These are phyloP conservation scores for Antheraea pernyi DNA, from an alignment of 1,140 invertebrate species.

Conservation along the genomic window DNA sequence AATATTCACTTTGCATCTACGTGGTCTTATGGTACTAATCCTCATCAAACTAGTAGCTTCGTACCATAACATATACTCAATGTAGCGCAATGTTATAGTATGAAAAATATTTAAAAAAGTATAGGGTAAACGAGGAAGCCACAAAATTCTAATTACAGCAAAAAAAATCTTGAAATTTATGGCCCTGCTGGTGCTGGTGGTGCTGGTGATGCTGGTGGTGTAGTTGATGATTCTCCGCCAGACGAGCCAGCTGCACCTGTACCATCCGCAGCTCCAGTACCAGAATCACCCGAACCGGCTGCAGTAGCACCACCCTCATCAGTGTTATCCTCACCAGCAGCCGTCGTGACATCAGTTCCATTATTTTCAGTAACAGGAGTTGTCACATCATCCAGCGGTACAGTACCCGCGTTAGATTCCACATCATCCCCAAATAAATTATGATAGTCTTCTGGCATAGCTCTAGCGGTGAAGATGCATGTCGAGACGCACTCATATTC, in stretches of 20 bases:
- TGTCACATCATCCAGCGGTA: not conserved
- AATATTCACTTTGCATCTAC: too few species aligned
- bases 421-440: not conserved
- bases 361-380: not conserved
- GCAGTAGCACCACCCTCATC: not conserved
- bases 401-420: not conserved
- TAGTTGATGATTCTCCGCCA: not conserved
- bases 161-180: not conserved
- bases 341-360: not conserved
- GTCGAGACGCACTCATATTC: constrained; percentile 64
- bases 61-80: too few species aligned
- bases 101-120: too few species aligned
- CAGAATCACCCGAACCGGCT: not conserved
- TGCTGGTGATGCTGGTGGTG: not conserved
- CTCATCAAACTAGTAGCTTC: too few species aligned
- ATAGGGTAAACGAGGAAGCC: too few species aligned
- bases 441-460: constrained; percentile 40
- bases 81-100: too few species aligned
- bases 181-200: not conserved
- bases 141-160: not conserved
- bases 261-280: not conserved
- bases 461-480: constrained; percentile 53
- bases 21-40: too few species aligned
- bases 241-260: not conserved
- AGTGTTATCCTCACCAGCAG: not conserved